These are phyloP conservation scores for Amazona vittata DNA, from an alignment of 2,113 vertebrate species.

Conservation along the genomic window DNA sequence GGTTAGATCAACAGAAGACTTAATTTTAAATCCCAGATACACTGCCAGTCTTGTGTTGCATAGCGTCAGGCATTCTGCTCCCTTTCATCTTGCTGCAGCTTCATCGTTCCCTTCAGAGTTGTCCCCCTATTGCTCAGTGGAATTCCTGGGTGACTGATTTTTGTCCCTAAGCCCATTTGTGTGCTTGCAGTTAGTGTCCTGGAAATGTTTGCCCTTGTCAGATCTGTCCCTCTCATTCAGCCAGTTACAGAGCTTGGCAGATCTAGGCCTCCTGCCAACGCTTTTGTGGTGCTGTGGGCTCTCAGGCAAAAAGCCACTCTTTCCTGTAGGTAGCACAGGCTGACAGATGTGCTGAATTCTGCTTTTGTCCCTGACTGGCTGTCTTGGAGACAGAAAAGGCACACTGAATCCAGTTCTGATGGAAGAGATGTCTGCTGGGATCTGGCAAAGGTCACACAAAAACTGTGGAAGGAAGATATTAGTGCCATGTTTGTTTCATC, in stretches of 20 bases:
- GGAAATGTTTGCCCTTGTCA: constrained; percentile 49
- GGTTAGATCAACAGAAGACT: neutral
- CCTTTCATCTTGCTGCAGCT: neutral
- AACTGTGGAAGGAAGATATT: neutral
- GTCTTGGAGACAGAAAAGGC: neutral
- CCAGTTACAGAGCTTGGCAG: constrained; percentile 13
- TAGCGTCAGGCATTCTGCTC: neutral
- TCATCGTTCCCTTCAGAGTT: neutral
- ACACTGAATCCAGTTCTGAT: neutral
- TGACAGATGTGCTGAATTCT: constrained; percentile 44
- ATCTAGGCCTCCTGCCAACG: constrained; percentile 33
- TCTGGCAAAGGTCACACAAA: neutral
- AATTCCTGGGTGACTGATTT: neutral
- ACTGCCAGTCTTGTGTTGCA: neutral
- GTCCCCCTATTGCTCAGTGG: neutral
- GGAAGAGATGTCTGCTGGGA: neutral
- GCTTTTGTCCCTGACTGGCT: neutral
- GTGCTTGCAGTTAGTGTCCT: constrained; percentile 23
- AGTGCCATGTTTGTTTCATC: neutral
- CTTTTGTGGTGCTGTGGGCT: neutral
- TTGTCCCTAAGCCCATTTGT: neutral
- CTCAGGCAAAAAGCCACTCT: constrained; percentile 30
- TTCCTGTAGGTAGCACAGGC: neutral
- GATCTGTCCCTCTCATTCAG: neutral
- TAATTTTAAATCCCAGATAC: neutral